Evolutionary conservation across 2,888 invertebrate species (phyloP), one percentile per base, ranked within the genome.

Genomic region (Teleiodes luculella): DNA sequence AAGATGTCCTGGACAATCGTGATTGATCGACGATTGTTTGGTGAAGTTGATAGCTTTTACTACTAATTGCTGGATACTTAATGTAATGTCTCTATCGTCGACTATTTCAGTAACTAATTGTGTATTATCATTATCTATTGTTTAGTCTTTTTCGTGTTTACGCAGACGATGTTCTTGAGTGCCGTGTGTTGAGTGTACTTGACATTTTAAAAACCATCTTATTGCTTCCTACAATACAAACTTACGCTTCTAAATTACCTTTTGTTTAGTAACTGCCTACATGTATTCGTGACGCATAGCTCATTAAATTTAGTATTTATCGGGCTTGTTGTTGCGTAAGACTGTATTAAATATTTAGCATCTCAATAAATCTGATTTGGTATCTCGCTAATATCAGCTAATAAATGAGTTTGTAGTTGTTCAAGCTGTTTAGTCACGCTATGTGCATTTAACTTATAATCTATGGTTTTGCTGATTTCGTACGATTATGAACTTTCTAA

Each of bases 321-420:
- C 7, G 10, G 16, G 16, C 16, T 39, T 39, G 10, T 39, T 39
- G 10, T 39, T 39, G 16, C 18, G 39, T 16, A 39, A 39, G 16
- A 18, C 16, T 18, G 8, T 43, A 43, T 43, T 33, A 33, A 43
- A 43, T 20, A 24, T 43, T 43, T 24, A 43, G 43, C 43, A 43
- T 43, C 43, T 24, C 43, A 20, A 43, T 43, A 43, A 43, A 24
- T 43, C 18, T 43, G 10, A 43, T 43, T 43, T n/a, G n/a, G 43
- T 20, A 28, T 7, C n/a, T 10, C 5, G 13, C 20, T 43, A 43
- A 43, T 43, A 20, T n/a, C 28, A n/a, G 20, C 11, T 43, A 43
- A 43, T 43, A 28, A 43, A 43, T 43, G 24, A 43, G 20, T n/a
- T 10, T 28, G 24, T 24, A 43, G 18, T 20, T 18, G 18, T 18